These are phyloP conservation scores for Montipora foliosa DNA, from an alignment of 64 coral and sea anemone genomes.

Conservation along the genomic window DNA sequence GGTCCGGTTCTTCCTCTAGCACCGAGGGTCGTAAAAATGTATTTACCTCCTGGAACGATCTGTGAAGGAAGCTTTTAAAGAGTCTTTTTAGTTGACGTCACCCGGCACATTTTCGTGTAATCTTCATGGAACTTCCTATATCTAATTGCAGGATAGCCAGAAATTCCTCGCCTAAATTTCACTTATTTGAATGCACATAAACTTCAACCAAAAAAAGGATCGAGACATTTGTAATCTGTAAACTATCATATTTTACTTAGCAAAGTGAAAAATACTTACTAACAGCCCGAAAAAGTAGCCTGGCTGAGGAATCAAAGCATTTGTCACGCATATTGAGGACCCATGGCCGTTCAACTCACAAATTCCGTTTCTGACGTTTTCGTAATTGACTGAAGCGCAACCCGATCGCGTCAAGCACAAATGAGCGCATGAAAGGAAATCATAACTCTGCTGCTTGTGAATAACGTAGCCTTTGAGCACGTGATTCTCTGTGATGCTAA, in stretches of 20 bases:
- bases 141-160: too few species aligned
- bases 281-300: constrained; percentile 22
- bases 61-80: too few species aligned
- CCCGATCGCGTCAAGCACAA: constrained; percentile 15
- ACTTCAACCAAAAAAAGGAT: background rate
- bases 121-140: too few species aligned
- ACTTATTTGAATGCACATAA: too few species aligned
- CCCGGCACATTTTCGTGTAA: too few species aligned
- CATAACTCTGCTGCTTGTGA: constrained; percentile 26
- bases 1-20: constrained; percentile 61
- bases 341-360: constrained; percentile 21
- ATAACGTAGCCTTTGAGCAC: constrained; percentile 8
- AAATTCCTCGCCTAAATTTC: too few species aligned
- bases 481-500: constrained; percentile 1
- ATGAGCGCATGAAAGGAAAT: constrained; percentile 57
- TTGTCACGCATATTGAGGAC: background rate
- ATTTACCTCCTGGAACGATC: background rate
- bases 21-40: constrained; percentile 60
- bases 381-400: constrained; percentile 51
- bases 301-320: background rate
- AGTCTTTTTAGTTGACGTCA: too few species aligned
- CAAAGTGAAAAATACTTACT: constrained; percentile 21
- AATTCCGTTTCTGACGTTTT: constrained; percentile 33
- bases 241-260: too few species aligned
- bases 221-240: too few species aligned